Evolutionary conservation across 2,113 vertebrate genomes (phyloP), one percentile per base, ranked within the genome.

Genomic region (Megaleporinus macrocephalus): DNA sequence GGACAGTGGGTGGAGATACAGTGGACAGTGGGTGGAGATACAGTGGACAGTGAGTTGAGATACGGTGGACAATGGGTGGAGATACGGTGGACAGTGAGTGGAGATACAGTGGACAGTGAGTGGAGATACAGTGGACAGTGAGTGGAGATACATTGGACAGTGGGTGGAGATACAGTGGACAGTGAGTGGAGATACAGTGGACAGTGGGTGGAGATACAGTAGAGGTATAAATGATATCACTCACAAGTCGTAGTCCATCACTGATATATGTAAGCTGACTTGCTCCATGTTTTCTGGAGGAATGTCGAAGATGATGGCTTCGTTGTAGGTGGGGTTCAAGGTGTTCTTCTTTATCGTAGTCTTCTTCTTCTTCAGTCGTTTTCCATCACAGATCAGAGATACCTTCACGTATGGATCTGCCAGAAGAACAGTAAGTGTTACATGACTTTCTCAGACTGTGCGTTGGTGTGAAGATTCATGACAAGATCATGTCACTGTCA

Each of bases 171-270:
- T n/a, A n/a, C n/a, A n/a, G n/a, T n/a, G n/a, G n/a, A n/a, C n/a
- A n/a, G n/a, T n/a, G n/a, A n/a, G n/a, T n/a, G n/a, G n/a, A n/a
- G n/a, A n/a, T n/a, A n/a, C n/a, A n/a, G n/a, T n/a, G n/a, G n/a
- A n/a, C n/a, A n/a, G n/a, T n/a, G n/a, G n/a, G n/a, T n/a, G n/a
- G n/a, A n/a, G n/a, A n/a, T n/a, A n/a, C n/a, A n/a, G n/a, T n/a
- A n/a, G n/a, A n/a, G n/a, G n/a, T n/a, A n/a, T n/a, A n/a, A n/a
- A n/a, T n/a, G n/a, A n/a, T n/a, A 85, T 63, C 91, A 93, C 96
- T 96, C 94, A 97, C 96, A 96, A 94, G 91, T 97, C 96, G 11
- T 97, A 97, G 92, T 96, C 96, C 95, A 97, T 96, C 89, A 96
- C 96, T 0, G 96, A 96, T 92, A 97, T 95, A 47, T 90, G 94